These are phyloP conservation scores for Hymenopus coronatus DNA, from an alignment of 2,888 invertebrate species.

Conservation along the genomic window DNA sequence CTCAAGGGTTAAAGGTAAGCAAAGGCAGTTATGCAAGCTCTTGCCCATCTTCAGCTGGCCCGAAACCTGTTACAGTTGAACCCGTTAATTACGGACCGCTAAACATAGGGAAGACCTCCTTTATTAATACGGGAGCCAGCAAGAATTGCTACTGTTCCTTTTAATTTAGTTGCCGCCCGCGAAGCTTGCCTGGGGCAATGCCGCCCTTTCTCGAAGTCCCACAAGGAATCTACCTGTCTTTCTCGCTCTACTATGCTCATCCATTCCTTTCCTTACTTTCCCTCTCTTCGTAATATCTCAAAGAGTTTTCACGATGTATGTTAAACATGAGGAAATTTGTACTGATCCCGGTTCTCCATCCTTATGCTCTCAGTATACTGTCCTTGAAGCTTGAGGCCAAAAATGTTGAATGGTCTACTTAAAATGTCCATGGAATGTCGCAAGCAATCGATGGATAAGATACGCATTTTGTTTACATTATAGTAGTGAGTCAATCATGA, in stretches of 20 bases:
- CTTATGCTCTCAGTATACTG: background rate
- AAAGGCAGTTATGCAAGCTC: background rate
- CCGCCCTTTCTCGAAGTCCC: background rate
- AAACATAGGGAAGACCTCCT: slow-evolving; percentile 27
- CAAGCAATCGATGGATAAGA: too few species aligned
- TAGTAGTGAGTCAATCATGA: too few species aligned
- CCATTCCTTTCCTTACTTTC: background rate
- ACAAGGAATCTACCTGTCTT: background rate
- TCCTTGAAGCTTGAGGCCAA: background rate
- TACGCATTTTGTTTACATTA: too few species aligned
- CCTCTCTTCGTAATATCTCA: background rate
- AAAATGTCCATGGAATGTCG: too few species aligned
- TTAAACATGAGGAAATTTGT: background rate
- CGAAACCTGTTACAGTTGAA: background rate
- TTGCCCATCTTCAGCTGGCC: background rate
- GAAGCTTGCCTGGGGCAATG: background rate
- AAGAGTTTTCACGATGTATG: background rate
- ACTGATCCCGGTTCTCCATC: background rate
- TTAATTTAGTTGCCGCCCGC: slow-evolving; percentile 25
- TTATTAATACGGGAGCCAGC: slow-evolving; percentile 29
- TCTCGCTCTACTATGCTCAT: background rate
- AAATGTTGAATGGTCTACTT: too few species aligned
- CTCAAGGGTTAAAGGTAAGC: background rate
- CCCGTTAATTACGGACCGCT: slow-evolving; percentile 27
- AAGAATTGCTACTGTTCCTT: slow-evolving; percentile 24